Percentiles rank a stretch among this genome's conserved stretches.
phyloP scores from a whole-genome alignment of 2,797 vertebrate genomes.

The Mormyrops boulengeri region DNA sequence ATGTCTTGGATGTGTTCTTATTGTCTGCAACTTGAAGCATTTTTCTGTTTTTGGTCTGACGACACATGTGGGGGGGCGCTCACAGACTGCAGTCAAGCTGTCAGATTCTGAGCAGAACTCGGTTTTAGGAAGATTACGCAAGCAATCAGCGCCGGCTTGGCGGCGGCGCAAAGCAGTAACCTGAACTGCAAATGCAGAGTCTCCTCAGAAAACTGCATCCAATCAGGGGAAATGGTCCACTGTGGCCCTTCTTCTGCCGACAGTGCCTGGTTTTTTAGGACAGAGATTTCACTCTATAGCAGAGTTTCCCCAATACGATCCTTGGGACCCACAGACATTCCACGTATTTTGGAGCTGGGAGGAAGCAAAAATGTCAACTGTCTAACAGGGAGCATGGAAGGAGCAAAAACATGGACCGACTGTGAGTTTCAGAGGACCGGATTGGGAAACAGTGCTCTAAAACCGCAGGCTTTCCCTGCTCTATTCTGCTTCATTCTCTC shows the following conservation, averaged over 20 bases:
- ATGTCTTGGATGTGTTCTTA: not conserved
- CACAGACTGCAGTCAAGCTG: not conserved
- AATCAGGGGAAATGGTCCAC: not conserved
- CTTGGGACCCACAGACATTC: not conserved
- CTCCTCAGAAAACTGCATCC: not conserved
- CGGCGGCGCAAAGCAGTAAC: not conserved
- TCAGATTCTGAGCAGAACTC: not conserved
- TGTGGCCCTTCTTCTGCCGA: not conserved
- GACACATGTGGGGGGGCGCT: not conserved
- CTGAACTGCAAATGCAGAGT: not conserved
- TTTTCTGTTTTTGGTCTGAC: not conserved
- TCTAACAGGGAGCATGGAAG: not conserved
- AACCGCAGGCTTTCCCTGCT: not conserved
- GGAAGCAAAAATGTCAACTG: not conserved
- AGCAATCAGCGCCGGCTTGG: not conserved
- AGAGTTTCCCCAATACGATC: not conserved
- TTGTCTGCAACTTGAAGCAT: not conserved
- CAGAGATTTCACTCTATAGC: not conserved
- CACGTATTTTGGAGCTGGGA: not conserved
- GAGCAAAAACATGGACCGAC: not conserved
- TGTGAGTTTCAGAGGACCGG: not conserved
- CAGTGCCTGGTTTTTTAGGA: not conserved
- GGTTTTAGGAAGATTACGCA: not conserved
- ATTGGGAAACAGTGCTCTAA: not conserved
- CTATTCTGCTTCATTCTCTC: not conserved